Percentiles rank a stretch among this genome's conserved stretches.
Evolutionary conservation across 2,797 vertebrate genomes (phyloP).

Genomic region (Pangasius djambal): DNA sequence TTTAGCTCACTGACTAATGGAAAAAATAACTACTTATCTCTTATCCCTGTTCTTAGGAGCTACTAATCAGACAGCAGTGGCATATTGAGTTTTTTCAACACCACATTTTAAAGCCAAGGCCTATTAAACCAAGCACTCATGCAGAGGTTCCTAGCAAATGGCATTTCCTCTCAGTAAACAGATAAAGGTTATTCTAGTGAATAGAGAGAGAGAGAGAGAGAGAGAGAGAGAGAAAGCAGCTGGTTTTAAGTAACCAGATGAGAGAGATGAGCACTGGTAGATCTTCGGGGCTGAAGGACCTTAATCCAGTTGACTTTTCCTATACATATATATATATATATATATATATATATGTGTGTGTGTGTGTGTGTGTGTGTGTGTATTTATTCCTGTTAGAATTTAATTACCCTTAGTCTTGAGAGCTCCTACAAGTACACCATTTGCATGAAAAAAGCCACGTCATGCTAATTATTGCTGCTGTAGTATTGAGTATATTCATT

Average conservation of each 20-base stretch:
- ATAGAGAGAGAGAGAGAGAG: conserved; percentile 16
- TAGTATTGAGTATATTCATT: conserved; percentile 36
- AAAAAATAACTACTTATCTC: not conserved
- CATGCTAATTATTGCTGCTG: not conserved
- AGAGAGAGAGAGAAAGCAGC: not conserved
- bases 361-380: no score
- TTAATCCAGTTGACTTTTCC: not conserved
- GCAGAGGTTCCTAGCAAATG: conserved; percentile 44
- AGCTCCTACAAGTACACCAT: not conserved
- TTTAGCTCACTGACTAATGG: conserved; percentile 29
- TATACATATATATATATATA: no score
- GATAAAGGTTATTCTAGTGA: conserved; percentile 45
- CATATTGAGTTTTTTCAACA: conserved; percentile 23
- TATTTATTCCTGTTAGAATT: no score
- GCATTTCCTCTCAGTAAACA: conserved; percentile 26
- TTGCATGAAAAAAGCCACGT: not conserved
- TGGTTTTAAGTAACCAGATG: not conserved
- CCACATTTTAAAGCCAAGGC: conserved; percentile 29
- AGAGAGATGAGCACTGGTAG: not conserved
- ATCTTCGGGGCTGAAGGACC: not conserved
- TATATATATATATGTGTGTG: no score
- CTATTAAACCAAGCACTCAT: conserved; percentile 53
- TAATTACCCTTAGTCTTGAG: not conserved
- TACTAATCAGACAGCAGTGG: conserved; percentile 42
- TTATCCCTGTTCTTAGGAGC: conserved; percentile 35